These are phyloP conservation scores for Ovis aries DNA, from an alignment of 2,113 vertebrate species.

Conservation along the genomic window ARS-UI_Ramb_v3.0 NC_056055.1:185675501-185676000, in stretches of 20 bases:
- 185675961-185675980: neutral
- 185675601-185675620: neutral
- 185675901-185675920: neutral
- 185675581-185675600: neutral
- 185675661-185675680: rapidly evolving
- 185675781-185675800: rapidly evolving
- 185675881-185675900: neutral
- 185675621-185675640: neutral
- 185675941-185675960: neutral
- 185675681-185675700: neutral
- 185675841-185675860: neutral
- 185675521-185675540: neutral
- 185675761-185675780: neutral
- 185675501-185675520: neutral
- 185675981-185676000: neutral
- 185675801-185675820: neutral
- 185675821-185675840: neutral
- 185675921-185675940: neutral
- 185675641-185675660: neutral
- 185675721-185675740: neutral
- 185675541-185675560: neutral
- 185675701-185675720: neutral
- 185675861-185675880: neutral
- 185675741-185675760: neutral
- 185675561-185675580: neutral